Base-by-base conservation (phyloP, 2,888 invertebrate genomes). In the Biston betularia region DNA sequence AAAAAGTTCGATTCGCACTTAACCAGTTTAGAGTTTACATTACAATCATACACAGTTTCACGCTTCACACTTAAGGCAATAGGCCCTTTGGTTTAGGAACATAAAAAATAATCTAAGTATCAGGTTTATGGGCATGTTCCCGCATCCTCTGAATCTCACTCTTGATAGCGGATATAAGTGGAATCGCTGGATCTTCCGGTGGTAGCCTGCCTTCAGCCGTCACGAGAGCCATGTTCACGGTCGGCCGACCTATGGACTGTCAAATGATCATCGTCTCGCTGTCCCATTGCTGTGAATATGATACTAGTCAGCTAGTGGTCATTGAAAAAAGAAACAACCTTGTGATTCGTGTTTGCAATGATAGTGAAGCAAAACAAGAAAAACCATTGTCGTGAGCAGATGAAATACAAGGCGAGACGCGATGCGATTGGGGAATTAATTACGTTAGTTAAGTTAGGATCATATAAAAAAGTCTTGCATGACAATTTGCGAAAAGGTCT, bases 131-230 rank as follows among this genome's bases (percentile, higher is more conserved):
- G 0, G 91, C 87, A 54, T 87, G 81, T 40, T 91, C 92, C 46
- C 90, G 76, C 38, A 93, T 86, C 50, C 90, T 85, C 66, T 92
- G 88, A 74, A 93, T 93, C 71, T 98, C 98, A 69, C 95, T 96
- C 86, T 97, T 97, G 81, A 98, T 98, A 71, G 97, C 97, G 52
- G 96, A 96, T 77, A 98, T 97, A 35, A 98, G 94, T 0, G 97
- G 97, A 12, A 97, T 95, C 0, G 97, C 97, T 0, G 97, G 97
- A 85, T 97, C 96, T 57, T 95, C 94, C 0, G 94, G 90, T 3
- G 91, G 84, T 69, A 96, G 91, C n/a, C 91, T 91, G 6, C 95
- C 94, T 71, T 95, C 95, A 0, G 95, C 90, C 33, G 95, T 80
- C 48, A 96, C 91, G 24, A 96, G 65, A 1, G 85, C 85, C 0